These are phyloP conservation scores for Turritopsis dohrnii DNA, from an alignment of 30 jellyfish, hydroid and myxozoan species.

Conservation along the genomic window DNA sequence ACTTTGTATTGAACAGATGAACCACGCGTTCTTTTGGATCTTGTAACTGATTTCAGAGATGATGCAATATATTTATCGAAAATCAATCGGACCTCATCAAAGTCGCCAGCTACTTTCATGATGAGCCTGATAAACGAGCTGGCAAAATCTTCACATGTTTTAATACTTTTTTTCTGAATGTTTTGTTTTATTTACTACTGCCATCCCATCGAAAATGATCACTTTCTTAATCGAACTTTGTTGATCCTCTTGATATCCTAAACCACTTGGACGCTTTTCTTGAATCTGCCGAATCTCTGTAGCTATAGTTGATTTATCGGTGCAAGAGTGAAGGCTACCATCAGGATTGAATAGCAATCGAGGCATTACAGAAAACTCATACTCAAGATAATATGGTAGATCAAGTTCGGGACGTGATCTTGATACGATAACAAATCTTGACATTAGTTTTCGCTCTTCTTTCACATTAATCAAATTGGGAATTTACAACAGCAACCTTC, in stretches of 20 bases:
- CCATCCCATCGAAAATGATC: constrained; percentile 14
- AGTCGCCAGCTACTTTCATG: background rate
- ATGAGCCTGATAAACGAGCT: background rate
- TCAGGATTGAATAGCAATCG: no score
- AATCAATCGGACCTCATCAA: background rate
- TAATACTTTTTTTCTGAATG: background rate
- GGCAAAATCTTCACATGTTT: constrained; percentile 7
- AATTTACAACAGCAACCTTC: background rate
- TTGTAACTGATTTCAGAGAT: background rate
- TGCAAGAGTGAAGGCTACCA: no score
- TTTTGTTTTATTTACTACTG: background rate
- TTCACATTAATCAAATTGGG: background rate
- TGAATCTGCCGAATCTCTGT: no score
- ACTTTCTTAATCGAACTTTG: background rate
- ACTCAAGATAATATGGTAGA: no score
- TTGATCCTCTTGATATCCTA: no score
- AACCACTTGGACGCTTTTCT: no score
- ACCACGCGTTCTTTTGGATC: background rate
- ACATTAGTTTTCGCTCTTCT: background rate
- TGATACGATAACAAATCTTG: background rate
- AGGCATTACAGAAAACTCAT: no score
- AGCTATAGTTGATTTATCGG: no score
- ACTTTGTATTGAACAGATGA: no score
- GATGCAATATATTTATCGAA: no score
- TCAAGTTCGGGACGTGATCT: background rate